Percentiles rank a stretch among this genome's conserved stretches.
phyloP scores from a whole-genome alignment of 2,113 vertebrate species.

The Ursus arctos region DNA sequence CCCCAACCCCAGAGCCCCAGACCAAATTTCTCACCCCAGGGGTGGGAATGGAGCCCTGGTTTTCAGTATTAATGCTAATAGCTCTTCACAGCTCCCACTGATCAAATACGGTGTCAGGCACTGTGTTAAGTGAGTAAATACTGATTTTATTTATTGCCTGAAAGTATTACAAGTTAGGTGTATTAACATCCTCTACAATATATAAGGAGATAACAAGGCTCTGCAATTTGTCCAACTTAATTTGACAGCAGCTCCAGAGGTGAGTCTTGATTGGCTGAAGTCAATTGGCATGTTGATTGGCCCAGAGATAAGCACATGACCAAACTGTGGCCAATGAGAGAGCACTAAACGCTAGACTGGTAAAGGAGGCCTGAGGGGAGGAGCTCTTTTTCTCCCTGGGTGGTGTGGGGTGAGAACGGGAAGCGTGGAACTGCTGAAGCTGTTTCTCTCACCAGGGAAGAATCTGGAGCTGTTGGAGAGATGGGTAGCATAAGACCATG shows the following conservation, averaged over 20 bases:
- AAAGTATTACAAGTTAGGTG: neutral
- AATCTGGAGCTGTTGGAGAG: neutral
- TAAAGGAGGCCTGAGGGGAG: neutral
- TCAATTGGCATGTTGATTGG: neutral
- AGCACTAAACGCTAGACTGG: neutral
- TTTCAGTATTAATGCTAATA: neutral
- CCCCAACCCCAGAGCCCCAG: too few relatives aligned
- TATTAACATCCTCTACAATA: neutral
- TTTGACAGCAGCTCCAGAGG: neutral
- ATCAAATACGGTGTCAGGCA: neutral
- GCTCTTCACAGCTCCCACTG: neutral
- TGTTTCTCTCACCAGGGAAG: neutral
- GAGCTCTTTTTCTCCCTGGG: neutral
- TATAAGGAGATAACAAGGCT: neutral
- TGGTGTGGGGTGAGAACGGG: neutral
- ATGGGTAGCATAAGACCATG: neutral
- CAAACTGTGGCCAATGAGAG: slow-evolving; percentile 1
- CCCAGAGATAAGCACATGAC: neutral
- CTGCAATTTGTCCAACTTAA: neutral
- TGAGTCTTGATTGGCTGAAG: neutral
- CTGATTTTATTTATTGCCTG: neutral
- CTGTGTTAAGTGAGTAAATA: neutral
- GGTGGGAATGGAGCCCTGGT: neutral
- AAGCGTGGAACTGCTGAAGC: neutral
- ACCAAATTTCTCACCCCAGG: neutral